These are phyloP conservation scores for Thumatha senex DNA, from an alignment of 2,888 invertebrate genomes.

Conservation along the genomic window DNA sequence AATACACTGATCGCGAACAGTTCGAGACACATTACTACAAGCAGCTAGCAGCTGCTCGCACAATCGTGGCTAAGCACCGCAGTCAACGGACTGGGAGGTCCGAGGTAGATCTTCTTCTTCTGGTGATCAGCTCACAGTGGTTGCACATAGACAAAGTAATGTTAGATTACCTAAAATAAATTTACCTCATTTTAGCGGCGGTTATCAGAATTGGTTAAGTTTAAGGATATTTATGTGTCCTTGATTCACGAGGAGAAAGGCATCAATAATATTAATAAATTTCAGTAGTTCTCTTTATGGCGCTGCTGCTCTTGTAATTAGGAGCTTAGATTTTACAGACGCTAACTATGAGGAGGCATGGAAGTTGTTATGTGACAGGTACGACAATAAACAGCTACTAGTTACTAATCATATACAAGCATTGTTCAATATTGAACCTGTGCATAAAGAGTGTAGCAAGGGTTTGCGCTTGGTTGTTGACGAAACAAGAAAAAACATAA, in stretches of 20 bases:
- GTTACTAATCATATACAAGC: not conserved
- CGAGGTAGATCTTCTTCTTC: not conserved
- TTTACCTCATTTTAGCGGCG: constrained; percentile 3
- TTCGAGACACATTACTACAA: not conserved
- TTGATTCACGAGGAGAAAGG: constrained; percentile 1
- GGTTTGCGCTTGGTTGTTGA: not conserved
- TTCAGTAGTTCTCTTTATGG: constrained; percentile 16
- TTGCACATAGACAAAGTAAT: not conserved
- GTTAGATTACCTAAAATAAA: constrained; percentile 15
- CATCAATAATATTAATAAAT: constrained; percentile 4
- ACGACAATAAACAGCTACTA: too few relatives aligned
- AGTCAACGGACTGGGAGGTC: not conserved
- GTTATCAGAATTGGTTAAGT: constrained; percentile 5
- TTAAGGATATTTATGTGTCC: constrained; percentile 4
- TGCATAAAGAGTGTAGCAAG: too few relatives aligned
- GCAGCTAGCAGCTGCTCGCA: not conserved
- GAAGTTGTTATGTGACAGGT: not conserved
- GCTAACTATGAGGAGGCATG: not conserved
- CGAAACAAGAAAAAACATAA: not conserved
- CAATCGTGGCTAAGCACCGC: too few relatives aligned
- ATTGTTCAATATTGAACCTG: too few relatives aligned
- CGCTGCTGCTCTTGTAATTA: constrained; percentile 20
- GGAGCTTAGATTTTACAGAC: constrained; percentile 21
- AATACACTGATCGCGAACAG: not conserved
- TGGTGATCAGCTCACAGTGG: constrained; percentile 9